phyloP scores from a whole-genome alignment of 1,140 invertebrate species.

The Drosophila bocqueti region DNA sequence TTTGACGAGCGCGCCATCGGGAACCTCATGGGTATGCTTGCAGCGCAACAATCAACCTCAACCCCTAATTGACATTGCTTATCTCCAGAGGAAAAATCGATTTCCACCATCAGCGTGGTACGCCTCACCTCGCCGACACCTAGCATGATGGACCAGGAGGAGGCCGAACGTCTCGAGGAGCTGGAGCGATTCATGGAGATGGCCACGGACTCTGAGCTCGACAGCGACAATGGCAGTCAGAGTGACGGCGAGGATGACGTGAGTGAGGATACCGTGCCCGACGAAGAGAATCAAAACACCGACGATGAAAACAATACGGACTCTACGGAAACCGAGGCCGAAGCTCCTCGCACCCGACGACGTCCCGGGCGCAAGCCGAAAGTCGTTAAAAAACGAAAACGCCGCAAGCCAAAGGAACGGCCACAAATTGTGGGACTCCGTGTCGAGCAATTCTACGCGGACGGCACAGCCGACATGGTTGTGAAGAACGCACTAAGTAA shows the following conservation, averaged over 20 bases:
- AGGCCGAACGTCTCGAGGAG: constrained; percentile 68
- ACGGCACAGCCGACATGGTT: constrained; percentile 72
- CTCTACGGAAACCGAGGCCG: constrained; percentile 69
- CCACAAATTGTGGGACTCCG: constrained; percentile 76
- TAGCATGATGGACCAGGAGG: constrained; percentile 83
- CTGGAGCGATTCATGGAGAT: constrained; percentile 58
- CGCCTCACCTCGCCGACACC: constrained; percentile 82
- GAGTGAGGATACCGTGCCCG: constrained; percentile 57
- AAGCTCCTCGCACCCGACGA: constrained; percentile 54
- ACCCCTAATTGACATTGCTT: constrained; percentile 1
- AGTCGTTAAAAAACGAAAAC: constrained; percentile 59
- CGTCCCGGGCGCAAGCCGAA: constrained; percentile 70
- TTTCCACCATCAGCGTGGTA: constrained; percentile 82
- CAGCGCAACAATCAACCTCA: constrained; percentile 5
- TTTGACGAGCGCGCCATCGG: constrained; percentile 90
- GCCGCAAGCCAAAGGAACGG: constrained; percentile 70
- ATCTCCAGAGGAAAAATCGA: constrained; percentile 73
- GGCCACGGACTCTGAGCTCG: constrained; percentile 56
- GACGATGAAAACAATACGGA: constrained; percentile 60
- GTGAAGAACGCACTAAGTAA: constrained; percentile 82
- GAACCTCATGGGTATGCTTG: constrained; percentile 88
- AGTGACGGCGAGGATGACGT: constrained; percentile 43
- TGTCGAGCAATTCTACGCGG: constrained; percentile 79
- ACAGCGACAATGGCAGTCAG: constrained; percentile 55
- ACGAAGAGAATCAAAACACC: constrained; percentile 70